Evolutionary conservation across 2,797 vertebrate species (phyloP).

Genomic region (Sebastiscus albofasciatus): DNA sequence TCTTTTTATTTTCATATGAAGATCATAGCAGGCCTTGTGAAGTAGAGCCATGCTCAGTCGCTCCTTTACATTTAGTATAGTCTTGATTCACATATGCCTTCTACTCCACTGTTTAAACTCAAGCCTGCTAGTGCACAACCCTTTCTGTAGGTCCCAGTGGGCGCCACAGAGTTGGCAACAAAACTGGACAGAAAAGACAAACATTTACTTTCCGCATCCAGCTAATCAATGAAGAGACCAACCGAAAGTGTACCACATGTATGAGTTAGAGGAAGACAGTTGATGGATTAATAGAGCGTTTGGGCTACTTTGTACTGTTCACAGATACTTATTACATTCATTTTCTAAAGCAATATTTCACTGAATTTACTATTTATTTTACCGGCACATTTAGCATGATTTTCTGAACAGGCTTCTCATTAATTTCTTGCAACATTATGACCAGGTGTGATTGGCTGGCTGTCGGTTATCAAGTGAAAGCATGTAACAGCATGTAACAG

Average conservation of each 20-base stretch:
- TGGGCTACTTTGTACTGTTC: conserved; percentile 29
- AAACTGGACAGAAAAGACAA: conserved; percentile 1
- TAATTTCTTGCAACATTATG: neutral
- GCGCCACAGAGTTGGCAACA: conserved; percentile 4
- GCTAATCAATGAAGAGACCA: conserved; percentile 32
- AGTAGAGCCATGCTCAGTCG: conserved; percentile 47
- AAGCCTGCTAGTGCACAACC: conserved; percentile 1
- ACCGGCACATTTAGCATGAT: neutral
- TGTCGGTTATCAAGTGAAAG: conserved; percentile 21
- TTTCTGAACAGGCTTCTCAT: neutral
- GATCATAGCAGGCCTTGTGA: conserved; percentile 62
- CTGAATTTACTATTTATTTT: conserved; percentile 11
- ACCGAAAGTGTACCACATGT: conserved; percentile 27
- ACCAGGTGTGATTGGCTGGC: conserved; percentile 30
- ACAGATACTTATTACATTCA: conserved; percentile 10
- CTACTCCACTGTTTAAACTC: conserved; percentile 34
- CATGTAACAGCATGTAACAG: conserved; percentile 37
- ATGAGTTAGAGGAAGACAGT: neutral
- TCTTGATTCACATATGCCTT: conserved; percentile 72
- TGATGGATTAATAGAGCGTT: neutral
- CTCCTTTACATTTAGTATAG: conserved; percentile 57
- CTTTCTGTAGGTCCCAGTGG: neutral
- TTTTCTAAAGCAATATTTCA: conserved; percentile 47
- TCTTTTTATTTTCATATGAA: conserved; percentile 68
- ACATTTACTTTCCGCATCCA: conserved; percentile 1